phyloP scores from a whole-genome alignment of 2,888 invertebrate genomes.

The Parnassius orleans region DNA sequence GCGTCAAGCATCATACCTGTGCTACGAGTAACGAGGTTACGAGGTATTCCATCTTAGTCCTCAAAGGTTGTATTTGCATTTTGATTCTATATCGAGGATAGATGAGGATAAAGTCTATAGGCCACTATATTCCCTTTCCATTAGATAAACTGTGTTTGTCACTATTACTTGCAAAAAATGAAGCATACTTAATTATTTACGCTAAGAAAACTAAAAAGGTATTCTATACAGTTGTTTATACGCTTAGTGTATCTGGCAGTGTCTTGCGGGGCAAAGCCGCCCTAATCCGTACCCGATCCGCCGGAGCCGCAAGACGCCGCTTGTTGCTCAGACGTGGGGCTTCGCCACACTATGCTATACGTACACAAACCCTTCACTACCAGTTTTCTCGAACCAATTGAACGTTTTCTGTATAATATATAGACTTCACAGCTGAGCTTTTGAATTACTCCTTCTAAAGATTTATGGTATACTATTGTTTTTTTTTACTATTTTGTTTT shows the following conservation, averaged over 20 bases:
- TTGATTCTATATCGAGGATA: too few species aligned
- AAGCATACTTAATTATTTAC: conserved; percentile 4
- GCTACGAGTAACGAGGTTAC: too few species aligned
- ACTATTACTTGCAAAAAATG: not conserved
- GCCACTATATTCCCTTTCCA: too few species aligned
- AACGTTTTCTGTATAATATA: conserved; percentile 3
- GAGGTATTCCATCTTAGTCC: too few species aligned
- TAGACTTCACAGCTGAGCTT: too few species aligned
- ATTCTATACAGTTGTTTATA: conserved; percentile 19
- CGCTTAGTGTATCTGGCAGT: conserved; percentile 31
- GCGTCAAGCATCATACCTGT: too few species aligned
- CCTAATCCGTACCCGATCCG: conserved; percentile 61
- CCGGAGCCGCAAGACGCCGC: conserved; percentile 61
- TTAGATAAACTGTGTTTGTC: too few species aligned
- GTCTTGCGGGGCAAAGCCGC: conserved; percentile 54
- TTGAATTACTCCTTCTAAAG: too few species aligned
- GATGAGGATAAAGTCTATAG: too few species aligned
- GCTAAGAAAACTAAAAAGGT: conserved; percentile 9
- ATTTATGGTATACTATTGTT: too few species aligned
- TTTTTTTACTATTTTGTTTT: too few species aligned
- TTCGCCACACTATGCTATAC: conserved; percentile 43
- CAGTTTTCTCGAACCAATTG: conserved; percentile 15
- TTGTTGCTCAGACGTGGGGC: conserved; percentile 67
- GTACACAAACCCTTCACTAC: conserved; percentile 22
- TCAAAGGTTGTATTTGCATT: too few species aligned